Percentiles rank a stretch among this genome's conserved stretches.
phyloP scores from a whole-genome alignment of 2,797 vertebrate species.

The Syngnathus acus region DNA sequence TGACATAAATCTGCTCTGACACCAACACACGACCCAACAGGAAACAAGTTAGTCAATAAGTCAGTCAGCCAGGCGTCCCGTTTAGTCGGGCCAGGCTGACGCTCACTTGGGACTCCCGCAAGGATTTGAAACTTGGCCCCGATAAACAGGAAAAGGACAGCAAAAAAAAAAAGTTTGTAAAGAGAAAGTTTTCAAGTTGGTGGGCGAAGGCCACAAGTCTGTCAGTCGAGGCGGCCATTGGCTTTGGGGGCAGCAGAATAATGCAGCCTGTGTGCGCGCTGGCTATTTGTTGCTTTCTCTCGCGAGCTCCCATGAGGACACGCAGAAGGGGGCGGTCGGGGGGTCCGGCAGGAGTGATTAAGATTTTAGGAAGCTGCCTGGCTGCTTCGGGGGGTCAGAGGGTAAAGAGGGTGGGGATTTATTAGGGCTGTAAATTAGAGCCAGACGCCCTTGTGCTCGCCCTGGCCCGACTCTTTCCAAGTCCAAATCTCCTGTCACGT shows the following conservation, averaged over 20 bases:
- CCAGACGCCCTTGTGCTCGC: constrained; percentile 36
- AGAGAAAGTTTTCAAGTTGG: too few relatives aligned
- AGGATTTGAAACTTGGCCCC: constrained; percentile 27
- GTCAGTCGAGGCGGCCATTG: constrained; percentile 39
- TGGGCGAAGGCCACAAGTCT: too few relatives aligned
- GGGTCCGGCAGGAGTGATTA: constrained; percentile 63
- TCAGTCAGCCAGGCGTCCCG: constrained; percentile 14
- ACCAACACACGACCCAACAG: constrained; percentile 32
- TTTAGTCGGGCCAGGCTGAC: constrained; percentile 18
- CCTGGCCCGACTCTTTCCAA: constrained; percentile 22
- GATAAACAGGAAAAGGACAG: too few relatives aligned
- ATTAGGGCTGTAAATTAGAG: constrained; percentile 71
- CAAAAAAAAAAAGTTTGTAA: too few relatives aligned
- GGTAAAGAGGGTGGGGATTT: constrained; percentile 72
- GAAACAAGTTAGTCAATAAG: constrained; percentile 31
- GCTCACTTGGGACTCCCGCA: not conserved
- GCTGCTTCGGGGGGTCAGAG: constrained; percentile 68
- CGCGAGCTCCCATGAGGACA: constrained; percentile 30
- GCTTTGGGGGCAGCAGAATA: constrained; percentile 59
- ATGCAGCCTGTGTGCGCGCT: constrained; percentile 31
- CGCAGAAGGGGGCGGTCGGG: constrained; percentile 35
- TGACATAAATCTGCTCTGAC: constrained; percentile 48
- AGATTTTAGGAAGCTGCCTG: constrained; percentile 65
- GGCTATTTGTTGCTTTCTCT: constrained; percentile 36
- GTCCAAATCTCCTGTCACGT: not conserved